Percentiles rank a stretch among this genome's conserved stretches.
These are phyloP conservation scores for Yponomeuta plumbellus DNA, from an alignment of 2,888 invertebrate genomes.

Conservation along the genomic window DNA sequence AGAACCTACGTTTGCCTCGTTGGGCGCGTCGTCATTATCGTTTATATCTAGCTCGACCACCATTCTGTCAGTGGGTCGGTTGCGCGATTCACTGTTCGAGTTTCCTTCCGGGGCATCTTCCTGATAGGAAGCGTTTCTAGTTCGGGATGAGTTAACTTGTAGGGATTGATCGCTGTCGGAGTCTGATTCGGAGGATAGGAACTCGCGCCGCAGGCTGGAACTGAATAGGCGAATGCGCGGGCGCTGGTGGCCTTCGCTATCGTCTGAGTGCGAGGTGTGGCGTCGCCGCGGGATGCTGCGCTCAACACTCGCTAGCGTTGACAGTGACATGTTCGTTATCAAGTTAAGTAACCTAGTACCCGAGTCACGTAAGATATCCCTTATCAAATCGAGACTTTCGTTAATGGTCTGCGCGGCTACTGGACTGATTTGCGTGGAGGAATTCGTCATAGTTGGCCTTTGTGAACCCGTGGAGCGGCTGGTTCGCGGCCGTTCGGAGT, in stretches of 20 bases:
- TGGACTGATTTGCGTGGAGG: conserved; percentile 51
- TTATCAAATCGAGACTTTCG: conserved; percentile 64
- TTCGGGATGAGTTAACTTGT: conserved; percentile 61
- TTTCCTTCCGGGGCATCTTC: conserved; percentile 40
- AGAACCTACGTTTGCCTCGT: conserved; percentile 22
- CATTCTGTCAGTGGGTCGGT: conserved; percentile 43
- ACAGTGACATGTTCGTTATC: conserved; percentile 65
- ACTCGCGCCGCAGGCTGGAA: conserved; percentile 39
- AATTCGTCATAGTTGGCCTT: conserved; percentile 44
- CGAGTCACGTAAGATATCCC: conserved; percentile 67
- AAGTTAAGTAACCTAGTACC: conserved; percentile 64
- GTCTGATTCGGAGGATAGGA: conserved; percentile 58
- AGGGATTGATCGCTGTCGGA: conserved; percentile 61
- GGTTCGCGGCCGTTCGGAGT: conserved; percentile 20
- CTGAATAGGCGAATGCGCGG: conserved; percentile 44
- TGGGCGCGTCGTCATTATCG: conserved; percentile 29
- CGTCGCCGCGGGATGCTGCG: conserved; percentile 40
- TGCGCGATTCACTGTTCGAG: conserved; percentile 21
- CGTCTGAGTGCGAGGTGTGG: conserved; percentile 43
- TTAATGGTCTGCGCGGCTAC: conserved; percentile 62
- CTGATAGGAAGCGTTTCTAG: conserved; percentile 54
- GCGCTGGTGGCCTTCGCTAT: conserved; percentile 37
- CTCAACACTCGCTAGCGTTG: conserved; percentile 53
- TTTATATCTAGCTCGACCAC: conserved; percentile 42
- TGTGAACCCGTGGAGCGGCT: conserved; percentile 33